phyloP scores from a whole-genome alignment of 2,888 invertebrate genomes.

The Xestia rhomboidea region DNA sequence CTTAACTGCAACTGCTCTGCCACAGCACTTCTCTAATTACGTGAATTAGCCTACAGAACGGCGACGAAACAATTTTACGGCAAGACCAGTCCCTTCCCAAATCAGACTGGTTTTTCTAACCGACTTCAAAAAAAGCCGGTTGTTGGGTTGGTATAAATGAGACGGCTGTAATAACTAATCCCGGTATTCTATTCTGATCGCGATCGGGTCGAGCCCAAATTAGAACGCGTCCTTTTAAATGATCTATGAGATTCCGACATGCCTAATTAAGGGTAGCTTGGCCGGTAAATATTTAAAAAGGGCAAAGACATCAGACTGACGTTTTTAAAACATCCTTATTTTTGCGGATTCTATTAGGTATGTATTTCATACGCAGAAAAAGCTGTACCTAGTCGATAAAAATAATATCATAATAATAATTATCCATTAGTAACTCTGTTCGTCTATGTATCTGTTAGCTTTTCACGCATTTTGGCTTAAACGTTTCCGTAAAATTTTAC shows the following conservation, averaged over 20 bases:
- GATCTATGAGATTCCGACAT: conserved; percentile 46
- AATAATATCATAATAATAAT: not conserved
- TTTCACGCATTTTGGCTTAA: not conserved
- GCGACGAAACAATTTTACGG: not conserved
- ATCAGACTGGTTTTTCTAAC: conserved; percentile 1
- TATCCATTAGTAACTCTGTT: not conserved
- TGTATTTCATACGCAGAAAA: not conserved
- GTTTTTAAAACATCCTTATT: conserved; percentile 25
- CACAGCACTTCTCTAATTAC: no score
- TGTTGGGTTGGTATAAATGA: not conserved
- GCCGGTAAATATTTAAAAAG: conserved; percentile 48
- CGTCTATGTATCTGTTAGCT: not conserved
- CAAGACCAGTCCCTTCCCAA: not conserved
- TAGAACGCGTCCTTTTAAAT: conserved; percentile 58
- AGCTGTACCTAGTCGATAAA: not conserved
- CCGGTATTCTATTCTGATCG: conserved; percentile 37
- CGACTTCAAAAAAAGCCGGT: not conserved
- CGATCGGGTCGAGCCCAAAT: conserved; percentile 37
- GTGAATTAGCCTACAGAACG: no score
- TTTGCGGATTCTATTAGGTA: conserved; percentile 16
- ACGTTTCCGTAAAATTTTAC: not conserved
- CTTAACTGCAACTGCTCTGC: no score
- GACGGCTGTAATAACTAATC: conserved; percentile 31
- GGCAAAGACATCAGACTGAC: conserved; percentile 33
- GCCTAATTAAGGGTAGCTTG: conserved; percentile 36